These are phyloP conservation scores for Clitarchus hookeri DNA, from an alignment of 2,888 invertebrate genomes.

Conservation along the genomic window DNA sequence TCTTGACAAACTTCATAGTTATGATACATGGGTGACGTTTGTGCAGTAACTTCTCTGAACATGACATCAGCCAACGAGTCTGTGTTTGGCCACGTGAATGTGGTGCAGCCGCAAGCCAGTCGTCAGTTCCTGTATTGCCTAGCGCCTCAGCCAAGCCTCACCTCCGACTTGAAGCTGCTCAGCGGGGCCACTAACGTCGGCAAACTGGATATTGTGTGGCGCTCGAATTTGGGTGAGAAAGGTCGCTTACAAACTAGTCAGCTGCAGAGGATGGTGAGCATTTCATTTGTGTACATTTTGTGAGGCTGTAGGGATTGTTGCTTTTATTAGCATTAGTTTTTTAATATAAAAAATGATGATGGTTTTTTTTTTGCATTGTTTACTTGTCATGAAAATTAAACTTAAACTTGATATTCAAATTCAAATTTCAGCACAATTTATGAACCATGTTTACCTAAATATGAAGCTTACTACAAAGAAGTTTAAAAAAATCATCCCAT, in stretches of 20 bases:
- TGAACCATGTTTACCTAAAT: too few species aligned
- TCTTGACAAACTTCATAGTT: too few species aligned
- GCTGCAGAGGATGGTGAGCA: conserved; percentile 78
- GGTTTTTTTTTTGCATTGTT: too few species aligned
- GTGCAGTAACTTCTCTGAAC: conserved; percentile 71
- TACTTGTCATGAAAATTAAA: too few species aligned
- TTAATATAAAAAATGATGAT: too few species aligned
- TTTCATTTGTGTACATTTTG: too few species aligned
- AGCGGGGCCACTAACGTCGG: conserved; percentile 88
- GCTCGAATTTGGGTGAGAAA: conserved; percentile 94
- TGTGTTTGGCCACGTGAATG: conserved; percentile 77
- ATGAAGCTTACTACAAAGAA: too few species aligned
- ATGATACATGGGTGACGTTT: neutral
- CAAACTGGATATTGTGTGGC: conserved; percentile 97
- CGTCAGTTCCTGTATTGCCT: conserved; percentile 95
- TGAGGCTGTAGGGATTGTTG: too few species aligned
- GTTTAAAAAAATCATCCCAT: too few species aligned
- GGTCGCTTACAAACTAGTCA: conserved; percentile 97
- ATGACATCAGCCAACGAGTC: conserved; percentile 62
- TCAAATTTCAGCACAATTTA: too few species aligned
- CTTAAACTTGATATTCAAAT: too few species aligned
- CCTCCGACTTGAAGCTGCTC: conserved; percentile 76
- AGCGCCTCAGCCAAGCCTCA: conserved; percentile 75
- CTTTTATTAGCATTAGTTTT: too few species aligned
- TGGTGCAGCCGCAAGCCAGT: conserved; percentile 86